Evolutionary conservation across 2,797 vertebrate species (phyloP).

Genomic region (Xyrichtys novacula): DNA sequence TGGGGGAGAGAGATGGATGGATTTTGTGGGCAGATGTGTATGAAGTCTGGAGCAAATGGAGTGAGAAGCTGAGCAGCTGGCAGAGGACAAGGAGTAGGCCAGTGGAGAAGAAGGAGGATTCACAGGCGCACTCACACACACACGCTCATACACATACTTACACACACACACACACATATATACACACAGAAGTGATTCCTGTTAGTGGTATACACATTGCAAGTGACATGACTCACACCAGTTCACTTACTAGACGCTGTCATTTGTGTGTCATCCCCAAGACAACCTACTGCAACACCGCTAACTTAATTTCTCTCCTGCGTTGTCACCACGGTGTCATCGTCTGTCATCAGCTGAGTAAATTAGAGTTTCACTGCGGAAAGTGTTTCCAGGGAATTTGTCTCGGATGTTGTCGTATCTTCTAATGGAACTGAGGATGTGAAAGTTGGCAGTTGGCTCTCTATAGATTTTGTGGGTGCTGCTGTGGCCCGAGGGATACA

Average conservation of each 20-base stretch:
- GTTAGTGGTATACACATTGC: constrained; percentile 23
- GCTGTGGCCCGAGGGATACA: constrained; percentile 47
- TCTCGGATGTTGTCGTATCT: constrained; percentile 58
- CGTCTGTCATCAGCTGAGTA: constrained; percentile 69
- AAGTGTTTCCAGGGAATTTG: constrained; percentile 66
- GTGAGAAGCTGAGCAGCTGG: constrained; percentile 86
- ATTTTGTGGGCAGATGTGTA: constrained; percentile 83
- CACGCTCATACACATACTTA: constrained; percentile 18
- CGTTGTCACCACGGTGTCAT: constrained; percentile 61
- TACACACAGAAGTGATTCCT: constrained; percentile 45
- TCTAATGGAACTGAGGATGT: constrained; percentile 67
- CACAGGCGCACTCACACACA: constrained; percentile 29
- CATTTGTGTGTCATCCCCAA: constrained; percentile 69
- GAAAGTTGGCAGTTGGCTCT: constrained; percentile 54
- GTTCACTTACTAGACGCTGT: constrained; percentile 67
- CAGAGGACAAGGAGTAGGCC: constrained; percentile 74
- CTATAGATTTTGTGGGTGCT: constrained; percentile 53
- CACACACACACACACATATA: too few relatives aligned
- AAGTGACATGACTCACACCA: constrained; percentile 70
- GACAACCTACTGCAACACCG: constrained; percentile 58
- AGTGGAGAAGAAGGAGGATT: constrained; percentile 62
- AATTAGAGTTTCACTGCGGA: constrained; percentile 66
- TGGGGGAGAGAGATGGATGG: constrained; percentile 45
- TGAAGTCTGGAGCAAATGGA: constrained; percentile 86
- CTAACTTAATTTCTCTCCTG: constrained; percentile 68